phyloP scores from a whole-genome alignment of 2,797 vertebrate species.

The Notamacropus eugenii region DNA sequence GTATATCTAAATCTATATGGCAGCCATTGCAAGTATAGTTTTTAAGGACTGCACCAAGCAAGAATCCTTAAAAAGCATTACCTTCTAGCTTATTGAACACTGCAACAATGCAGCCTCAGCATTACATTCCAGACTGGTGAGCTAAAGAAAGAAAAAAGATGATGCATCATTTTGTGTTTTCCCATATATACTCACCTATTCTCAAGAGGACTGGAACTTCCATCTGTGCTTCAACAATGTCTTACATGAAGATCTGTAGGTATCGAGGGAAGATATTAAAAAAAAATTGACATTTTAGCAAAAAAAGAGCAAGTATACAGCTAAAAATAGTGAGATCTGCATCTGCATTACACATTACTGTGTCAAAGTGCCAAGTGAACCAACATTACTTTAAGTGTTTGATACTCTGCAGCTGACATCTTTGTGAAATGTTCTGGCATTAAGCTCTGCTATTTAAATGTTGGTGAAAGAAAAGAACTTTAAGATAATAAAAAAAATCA shows the following conservation, averaged over 20 bases:
- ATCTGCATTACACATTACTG: accelerated
- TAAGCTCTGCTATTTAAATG: slow-evolving; percentile 17
- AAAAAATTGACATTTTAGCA: neutral
- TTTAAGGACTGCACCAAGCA: neutral
- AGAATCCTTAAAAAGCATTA: accelerated
- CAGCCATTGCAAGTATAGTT: neutral
- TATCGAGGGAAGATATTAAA: neutral
- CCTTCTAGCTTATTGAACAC: accelerated
- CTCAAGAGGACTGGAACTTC: neutral
- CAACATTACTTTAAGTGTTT: neutral
- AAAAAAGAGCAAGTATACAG: neutral
- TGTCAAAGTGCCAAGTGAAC: neutral
- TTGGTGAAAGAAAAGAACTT: neutral
- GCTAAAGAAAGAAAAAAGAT: accelerated
- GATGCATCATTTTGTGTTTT: neutral
- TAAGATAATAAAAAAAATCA: neutral
- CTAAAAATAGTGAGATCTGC: neutral
- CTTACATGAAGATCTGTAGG: neutral
- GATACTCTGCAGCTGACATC: neutral
- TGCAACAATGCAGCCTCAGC: accelerated
- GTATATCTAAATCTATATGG: neutral
- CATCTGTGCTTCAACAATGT: neutral
- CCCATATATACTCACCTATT: neutral
- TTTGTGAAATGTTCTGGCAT: neutral
- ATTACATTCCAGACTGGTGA: neutral